These are phyloP conservation scores for Hyles vespertilio DNA, from an alignment of 1,140 invertebrate species.

Conservation along the genomic window DNA sequence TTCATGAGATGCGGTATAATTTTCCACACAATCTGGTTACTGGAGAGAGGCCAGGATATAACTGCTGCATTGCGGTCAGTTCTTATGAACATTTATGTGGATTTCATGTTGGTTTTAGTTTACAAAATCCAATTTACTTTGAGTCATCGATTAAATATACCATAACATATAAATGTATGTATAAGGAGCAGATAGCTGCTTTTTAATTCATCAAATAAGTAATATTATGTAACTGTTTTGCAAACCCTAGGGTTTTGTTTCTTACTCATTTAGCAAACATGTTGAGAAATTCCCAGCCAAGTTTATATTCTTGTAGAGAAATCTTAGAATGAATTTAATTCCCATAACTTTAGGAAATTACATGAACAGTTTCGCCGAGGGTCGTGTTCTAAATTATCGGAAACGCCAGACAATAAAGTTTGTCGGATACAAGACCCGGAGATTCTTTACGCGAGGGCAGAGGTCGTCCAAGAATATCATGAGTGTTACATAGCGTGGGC, in stretches of 20 bases:
- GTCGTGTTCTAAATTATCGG: constrained; percentile 3
- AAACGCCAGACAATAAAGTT: constrained; percentile 3
- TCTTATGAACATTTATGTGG: neutral
- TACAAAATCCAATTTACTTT: no score
- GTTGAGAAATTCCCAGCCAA: no score
- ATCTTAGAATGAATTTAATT: constrained; percentile 1
- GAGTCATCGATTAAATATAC: no score
- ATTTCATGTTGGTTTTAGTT: neutral
- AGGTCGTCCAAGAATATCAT: constrained; percentile 59
- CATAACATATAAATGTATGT: no score
- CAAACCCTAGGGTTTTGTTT: no score
- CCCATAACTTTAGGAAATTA: constrained; percentile 11
- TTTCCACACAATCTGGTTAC: constrained; percentile 63
- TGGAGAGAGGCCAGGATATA: constrained; percentile 60
- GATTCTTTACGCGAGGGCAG: constrained; percentile 47
- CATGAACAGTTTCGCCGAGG: constrained; percentile 5
- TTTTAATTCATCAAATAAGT: no score
- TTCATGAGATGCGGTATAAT: constrained; percentile 58
- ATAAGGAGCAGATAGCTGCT: no score
- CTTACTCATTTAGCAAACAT: no score
- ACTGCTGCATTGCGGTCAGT: constrained; percentile 52
- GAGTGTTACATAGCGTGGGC: constrained; percentile 59
- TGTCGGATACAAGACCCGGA: constrained; percentile 18
- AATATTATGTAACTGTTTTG: no score
- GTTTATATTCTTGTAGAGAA: no score